phyloP scores from a whole-genome alignment of 2,888 invertebrate species.

The Laothoe populi region DNA sequence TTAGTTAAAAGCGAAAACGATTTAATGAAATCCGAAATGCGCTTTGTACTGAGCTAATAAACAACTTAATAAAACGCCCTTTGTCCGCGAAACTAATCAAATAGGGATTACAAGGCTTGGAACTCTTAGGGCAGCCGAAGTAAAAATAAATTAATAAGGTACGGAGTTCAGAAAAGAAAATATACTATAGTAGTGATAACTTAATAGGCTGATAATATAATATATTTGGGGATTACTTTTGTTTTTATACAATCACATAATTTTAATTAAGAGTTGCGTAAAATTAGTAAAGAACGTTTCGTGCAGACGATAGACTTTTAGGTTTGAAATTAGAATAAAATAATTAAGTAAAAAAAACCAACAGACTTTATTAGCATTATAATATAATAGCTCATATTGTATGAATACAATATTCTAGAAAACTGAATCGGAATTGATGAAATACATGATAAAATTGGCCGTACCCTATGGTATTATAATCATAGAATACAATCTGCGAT shows the following conservation, averaged over 20 bases:
- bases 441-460: too few species aligned
- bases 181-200: conserved; percentile 1
- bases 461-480: too few species aligned
- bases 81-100: conserved; percentile 41
- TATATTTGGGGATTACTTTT: background rate
- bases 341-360: too few species aligned
- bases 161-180: conserved; percentile 6
- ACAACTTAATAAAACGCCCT: conserved; percentile 39
- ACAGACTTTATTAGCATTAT: too few species aligned
- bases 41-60: conserved; percentile 33
- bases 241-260: background rate
- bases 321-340: too few species aligned
- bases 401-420: too few species aligned
- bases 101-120: conserved; percentile 31
- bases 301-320: too few species aligned
- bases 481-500: too few species aligned
- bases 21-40: conserved; percentile 22
- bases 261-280: background rate
- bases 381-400: too few species aligned
- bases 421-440: too few species aligned
- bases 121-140: conserved; percentile 20
- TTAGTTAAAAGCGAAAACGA: conserved; percentile 14
- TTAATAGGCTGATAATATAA: conserved; percentile 7
- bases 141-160: conserved; percentile 34
- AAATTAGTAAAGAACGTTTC: too few species aligned